Evolutionary conservation across 2,797 vertebrate species (phyloP).

Genomic region (Trichosurus vulpecula): DNA sequence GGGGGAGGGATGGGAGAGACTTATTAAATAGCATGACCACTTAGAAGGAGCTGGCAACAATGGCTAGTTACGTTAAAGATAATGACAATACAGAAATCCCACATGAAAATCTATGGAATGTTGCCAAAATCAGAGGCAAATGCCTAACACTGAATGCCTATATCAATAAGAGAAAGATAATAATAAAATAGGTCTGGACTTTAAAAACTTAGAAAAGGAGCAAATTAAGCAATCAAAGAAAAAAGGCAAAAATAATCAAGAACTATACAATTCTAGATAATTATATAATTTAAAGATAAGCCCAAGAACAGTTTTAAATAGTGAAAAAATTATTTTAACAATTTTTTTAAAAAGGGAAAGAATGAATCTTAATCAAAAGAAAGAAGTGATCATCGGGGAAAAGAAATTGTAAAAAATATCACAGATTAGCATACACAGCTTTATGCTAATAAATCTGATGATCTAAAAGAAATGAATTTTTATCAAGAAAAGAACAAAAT

Average conservation of each 20-base stretch:
- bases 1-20: neutral
- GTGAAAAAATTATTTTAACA: neutral
- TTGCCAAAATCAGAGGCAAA: neutral
- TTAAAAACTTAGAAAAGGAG: neutral
- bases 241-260: neutral
- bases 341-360: neutral
- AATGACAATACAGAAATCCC: neutral
- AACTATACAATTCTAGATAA: neutral
- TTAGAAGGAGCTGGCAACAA: neutral
- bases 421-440: neutral
- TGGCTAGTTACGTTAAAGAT: neutral
- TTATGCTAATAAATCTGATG: neutral
- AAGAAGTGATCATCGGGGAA: neutral
- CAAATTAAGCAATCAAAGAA: neutral
- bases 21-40: neutral
- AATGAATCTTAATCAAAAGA: neutral
- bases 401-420: neutral
- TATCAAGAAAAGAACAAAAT: neutral
- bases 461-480: neutral
- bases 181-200: neutral
- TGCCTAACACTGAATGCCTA: neutral
- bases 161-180: neutral
- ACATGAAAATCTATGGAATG: neutral
- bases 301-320: neutral
- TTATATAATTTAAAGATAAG: neutral